Conservation (phyloP, 2,888 invertebrate species). For the Pomacea canaliculata region DNA sequence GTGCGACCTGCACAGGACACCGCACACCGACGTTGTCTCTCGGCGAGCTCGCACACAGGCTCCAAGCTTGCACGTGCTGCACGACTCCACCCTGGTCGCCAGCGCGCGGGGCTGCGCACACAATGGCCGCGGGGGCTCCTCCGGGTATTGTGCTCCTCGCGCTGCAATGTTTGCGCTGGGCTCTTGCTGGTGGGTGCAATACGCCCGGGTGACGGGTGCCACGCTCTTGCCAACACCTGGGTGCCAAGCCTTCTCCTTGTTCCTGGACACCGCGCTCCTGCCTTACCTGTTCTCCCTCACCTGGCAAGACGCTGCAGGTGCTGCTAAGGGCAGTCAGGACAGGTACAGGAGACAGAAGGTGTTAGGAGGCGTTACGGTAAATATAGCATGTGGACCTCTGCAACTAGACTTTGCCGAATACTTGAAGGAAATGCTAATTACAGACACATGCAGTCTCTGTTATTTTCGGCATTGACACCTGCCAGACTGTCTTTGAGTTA, state of each 20-base stretch:
- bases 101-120: not conserved
- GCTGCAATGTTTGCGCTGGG: conserved; percentile 12
- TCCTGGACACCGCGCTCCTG: not conserved
- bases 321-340: not conserved
- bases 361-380: too few species aligned
- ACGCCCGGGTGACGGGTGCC: conserved; percentile 7
- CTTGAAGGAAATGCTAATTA: too few species aligned
- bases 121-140: not conserved
- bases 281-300: not conserved
- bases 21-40: too few species aligned
- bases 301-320: not conserved
- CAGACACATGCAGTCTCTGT: too few species aligned
- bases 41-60: too few species aligned
- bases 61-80: too few species aligned
- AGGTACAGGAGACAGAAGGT: not conserved
- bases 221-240: conserved; percentile 9
- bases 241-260: conserved; percentile 8
- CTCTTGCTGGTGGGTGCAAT: not conserved
- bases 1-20: too few species aligned
- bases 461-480: too few species aligned
- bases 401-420: too few species aligned
- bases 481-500: too few species aligned
- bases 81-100: too few species aligned
- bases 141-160: conserved; percentile 6
- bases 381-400: too few species aligned